A percentile compares a stretch with the other conserved stretches of the same genome.
Conservation (phyloP, 2,797 vertebrate species). For the Uromys caudimaculatus region DNA sequence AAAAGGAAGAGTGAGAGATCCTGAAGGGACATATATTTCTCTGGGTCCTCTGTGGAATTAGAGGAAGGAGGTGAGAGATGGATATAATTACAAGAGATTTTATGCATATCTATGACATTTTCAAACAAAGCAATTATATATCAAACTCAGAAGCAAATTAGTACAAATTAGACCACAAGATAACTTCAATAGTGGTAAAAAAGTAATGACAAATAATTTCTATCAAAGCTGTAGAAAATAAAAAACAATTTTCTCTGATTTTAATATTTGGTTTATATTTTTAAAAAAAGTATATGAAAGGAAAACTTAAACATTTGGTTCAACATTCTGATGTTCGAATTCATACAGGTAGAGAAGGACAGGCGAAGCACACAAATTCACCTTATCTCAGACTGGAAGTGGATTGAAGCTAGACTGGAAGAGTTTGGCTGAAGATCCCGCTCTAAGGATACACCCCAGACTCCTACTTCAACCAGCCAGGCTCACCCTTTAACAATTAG, state of each 20-base stretch:
- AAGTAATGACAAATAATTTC: slow-evolving; percentile 1
- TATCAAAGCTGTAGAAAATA: neutral
- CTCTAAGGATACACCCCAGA: no score
- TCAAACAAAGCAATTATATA: neutral
- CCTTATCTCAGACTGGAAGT: neutral
- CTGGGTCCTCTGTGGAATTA: neutral
- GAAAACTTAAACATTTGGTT: neutral
- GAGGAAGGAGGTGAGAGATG: neutral
- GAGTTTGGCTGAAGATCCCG: neutral
- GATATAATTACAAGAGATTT: neutral
- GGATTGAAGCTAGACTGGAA: no score
- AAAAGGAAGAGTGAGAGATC: neutral
- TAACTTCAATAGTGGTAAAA: neutral
- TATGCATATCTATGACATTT: no score
- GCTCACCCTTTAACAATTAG: neutral
- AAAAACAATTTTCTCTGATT: neutral
- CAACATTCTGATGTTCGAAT: neutral
- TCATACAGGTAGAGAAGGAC: neutral
- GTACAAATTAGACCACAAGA: neutral
- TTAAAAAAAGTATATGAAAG: neutral
- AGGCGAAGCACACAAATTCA: neutral
- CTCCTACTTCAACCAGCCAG: fast-evolving
- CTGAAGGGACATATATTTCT: neutral
- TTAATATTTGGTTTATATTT: neutral
- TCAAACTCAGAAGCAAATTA: neutral